Percentiles rank a stretch among this genome's conserved stretches.
Evolutionary conservation across 2,888 invertebrate genomes (phyloP).

Genomic region (Sthenelais limicola): DNA sequence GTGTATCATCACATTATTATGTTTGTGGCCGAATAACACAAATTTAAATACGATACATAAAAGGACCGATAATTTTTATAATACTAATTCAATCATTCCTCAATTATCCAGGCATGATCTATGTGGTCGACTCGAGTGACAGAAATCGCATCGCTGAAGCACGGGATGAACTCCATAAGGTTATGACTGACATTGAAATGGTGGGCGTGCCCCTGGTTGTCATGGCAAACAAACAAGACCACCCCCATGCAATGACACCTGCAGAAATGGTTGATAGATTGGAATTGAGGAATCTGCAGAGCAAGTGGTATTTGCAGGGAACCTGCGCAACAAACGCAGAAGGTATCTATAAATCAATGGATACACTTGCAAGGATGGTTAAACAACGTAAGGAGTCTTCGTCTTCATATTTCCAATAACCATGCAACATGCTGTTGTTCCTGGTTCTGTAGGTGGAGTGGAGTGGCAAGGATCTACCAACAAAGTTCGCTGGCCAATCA

Average conservation of each 20-base stretch:
- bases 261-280: constrained; percentile 62
- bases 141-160: constrained; percentile 62
- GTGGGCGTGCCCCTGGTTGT: constrained; percentile 68
- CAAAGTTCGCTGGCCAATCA: no score
- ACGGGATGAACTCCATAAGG: constrained; percentile 61
- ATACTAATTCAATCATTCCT: no score
- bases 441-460: no score
- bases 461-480: no score
- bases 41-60: no score
- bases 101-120: constrained; percentile 67
- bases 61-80: no score
- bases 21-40: no score
- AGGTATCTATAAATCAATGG: constrained; percentile 69
- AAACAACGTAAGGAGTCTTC: no score
- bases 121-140: constrained; percentile 71
- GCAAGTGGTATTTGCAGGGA: constrained; percentile 67
- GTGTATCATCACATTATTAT: no score
- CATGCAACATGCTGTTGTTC: no score
- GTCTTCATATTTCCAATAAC: no score
- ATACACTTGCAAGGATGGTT: constrained; percentile 64
- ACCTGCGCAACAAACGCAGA: constrained; percentile 69
- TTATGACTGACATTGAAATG: constrained; percentile 64
- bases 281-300: constrained; percentile 55
- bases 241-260: constrained; percentile 62
- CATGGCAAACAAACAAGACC: constrained; percentile 71